These are phyloP conservation scores for Tonatia bakeri DNA, from an alignment of 2,113 vertebrate genomes.

Conservation along the genomic window DNA sequence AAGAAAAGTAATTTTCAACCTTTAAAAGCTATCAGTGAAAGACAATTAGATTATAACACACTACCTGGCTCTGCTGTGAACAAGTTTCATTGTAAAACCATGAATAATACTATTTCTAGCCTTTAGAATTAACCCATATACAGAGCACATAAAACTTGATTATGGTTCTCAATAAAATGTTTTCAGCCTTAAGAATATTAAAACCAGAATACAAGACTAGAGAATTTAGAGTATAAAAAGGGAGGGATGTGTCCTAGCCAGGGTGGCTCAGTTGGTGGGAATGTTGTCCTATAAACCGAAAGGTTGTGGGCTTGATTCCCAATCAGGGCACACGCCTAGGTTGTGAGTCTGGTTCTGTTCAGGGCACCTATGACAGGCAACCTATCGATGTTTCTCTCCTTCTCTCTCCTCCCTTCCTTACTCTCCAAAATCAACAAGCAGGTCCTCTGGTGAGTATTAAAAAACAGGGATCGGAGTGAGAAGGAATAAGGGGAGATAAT, in stretches of 20 bases:
- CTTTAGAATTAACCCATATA: neutral
- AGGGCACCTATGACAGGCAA: too few species aligned
- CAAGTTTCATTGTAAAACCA: neutral
- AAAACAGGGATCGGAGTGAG: too few species aligned
- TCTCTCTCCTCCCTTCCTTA: too few species aligned
- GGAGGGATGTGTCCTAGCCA: neutral
- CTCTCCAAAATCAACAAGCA: too few species aligned
- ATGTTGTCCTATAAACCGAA: too few species aligned
- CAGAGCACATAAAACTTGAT: neutral
- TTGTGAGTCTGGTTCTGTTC: too few species aligned
- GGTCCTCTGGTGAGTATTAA: too few species aligned
- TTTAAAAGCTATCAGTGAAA: neutral
- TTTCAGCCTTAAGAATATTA: constrained; percentile 23
- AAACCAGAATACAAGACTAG: neutral
- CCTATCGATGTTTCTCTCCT: too few species aligned
- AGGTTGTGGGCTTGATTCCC: too few species aligned
- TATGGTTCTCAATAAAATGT: neutral
- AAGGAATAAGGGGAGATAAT: neutral
- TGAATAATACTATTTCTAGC: neutral
- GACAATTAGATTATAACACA: neutral
- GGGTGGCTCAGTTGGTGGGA: too few species aligned
- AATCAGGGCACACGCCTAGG: too few species aligned
- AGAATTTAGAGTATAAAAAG: neutral
- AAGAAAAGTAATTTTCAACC: neutral
- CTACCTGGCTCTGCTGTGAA: neutral